Conservation (phyloP, 2,888 invertebrate genomes). For the Brachypalpus laphriformis region DNA sequence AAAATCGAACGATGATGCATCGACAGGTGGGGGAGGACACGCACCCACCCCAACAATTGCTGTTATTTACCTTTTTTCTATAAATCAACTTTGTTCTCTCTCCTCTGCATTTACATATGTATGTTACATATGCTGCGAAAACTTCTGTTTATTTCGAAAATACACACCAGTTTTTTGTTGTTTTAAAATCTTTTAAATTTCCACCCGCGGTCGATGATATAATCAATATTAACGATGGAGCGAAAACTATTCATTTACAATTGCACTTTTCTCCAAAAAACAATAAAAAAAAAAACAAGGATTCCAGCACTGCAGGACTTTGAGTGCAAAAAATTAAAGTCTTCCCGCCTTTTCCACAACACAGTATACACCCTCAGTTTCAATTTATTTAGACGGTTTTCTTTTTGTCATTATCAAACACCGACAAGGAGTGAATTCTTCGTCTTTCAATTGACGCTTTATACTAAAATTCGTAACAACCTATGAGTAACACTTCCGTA, state of each 20-base stretch:
- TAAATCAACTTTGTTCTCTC: background rate
- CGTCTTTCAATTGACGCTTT: constrained; percentile 6
- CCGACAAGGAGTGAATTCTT: background rate
- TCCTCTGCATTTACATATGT: constrained; percentile 30
- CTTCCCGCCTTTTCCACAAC: constrained; percentile 53
- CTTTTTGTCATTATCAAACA: constrained; percentile 16
- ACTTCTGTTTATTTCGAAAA: background rate
- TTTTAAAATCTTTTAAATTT: constrained; percentile 29
- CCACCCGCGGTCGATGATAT: constrained; percentile 56
- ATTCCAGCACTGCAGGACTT: background rate
- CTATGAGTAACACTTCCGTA: constrained; percentile 55
- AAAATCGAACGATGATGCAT: constrained; percentile 1
- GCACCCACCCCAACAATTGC: constrained; percentile 9
- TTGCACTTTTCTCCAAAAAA: background rate
- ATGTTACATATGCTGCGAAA: constrained; percentile 26
- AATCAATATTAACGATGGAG: constrained; percentile 63
- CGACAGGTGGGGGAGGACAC: constrained; percentile 13
- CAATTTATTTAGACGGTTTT: constrained; percentile 12
- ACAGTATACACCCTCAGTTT: constrained; percentile 30
- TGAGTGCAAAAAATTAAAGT: constrained; percentile 11
- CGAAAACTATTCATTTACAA: constrained; percentile 5
- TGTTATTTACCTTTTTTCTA: constrained; percentile 59
- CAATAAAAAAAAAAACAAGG: background rate
- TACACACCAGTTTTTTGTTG: background rate
- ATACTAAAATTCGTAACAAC: constrained; percentile 29